Evolutionary conservation across 2,888 invertebrate genomes (phyloP).

Genomic region (Epinotia nisella): DNA sequence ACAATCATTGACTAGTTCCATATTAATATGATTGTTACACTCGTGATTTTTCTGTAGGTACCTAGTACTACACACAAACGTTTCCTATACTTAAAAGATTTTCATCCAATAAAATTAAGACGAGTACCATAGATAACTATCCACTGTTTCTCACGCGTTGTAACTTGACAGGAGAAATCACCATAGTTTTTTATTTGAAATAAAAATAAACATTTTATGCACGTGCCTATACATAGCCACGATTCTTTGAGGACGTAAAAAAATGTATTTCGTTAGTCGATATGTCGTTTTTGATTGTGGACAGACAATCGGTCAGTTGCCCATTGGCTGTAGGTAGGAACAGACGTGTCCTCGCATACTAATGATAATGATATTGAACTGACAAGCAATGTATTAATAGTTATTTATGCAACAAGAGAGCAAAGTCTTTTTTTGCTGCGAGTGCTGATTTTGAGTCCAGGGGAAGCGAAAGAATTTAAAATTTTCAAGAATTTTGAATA

Average conservation of each 20-base stretch:
- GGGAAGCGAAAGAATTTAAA: too few relatives aligned
- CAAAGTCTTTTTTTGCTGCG: too few relatives aligned
- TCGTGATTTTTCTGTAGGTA: not conserved
- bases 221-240: conserved; percentile 52
- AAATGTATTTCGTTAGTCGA: not conserved
- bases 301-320: conserved; percentile 72
- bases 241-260: not conserved
- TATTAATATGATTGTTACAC: too few relatives aligned
- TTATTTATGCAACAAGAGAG: too few relatives aligned
- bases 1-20: too few relatives aligned
- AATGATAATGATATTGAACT: conserved; percentile 9
- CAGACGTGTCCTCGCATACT: conserved; percentile 52
- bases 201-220: conserved; percentile 60
- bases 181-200: conserved; percentile 45
- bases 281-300: not conserved
- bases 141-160: not conserved
- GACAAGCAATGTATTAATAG: too few relatives aligned
- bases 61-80: not conserved
- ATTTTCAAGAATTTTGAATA: too few relatives aligned
- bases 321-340: conserved; percentile 53
- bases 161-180: conserved; percentile 17
- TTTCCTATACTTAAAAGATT: too few relatives aligned
- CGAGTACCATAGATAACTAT: not conserved
- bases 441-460: too few relatives aligned
- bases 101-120: not conserved